Base-by-base conservation (phyloP, 2,113 vertebrate genomes). In the Brachypodius melanocephalos region DNA sequence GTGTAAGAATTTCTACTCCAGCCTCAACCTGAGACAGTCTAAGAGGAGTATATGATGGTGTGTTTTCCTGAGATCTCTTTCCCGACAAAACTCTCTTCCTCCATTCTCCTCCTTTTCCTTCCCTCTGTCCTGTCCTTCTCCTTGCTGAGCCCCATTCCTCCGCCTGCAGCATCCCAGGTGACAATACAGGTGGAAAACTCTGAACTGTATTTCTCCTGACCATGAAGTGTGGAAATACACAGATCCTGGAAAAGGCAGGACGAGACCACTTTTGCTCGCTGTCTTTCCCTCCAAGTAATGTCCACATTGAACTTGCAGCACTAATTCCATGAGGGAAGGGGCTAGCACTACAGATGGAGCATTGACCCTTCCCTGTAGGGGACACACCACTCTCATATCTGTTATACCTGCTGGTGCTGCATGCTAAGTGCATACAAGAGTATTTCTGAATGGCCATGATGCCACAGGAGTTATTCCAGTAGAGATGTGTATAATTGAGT, bases 201-300 rank as follows among this genome's bases (percentile, higher is more conserved):
- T 22, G 25, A 78, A 36, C 29, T 46, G 0, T 54, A n/a, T 74
- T 92, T 86, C 34, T 83, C 8, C 63, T 71, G 59, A 9, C 29
- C 54, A 3, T 18, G 9, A 71, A 38, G 24, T 49, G 24, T 75
- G 59, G 29, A 59, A 87, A 71, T 2, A 5, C 20, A 48, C 32
- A 62, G 14, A 32, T 14, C 40, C 25, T 71, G 51, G 4, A 26
- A 61, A 75, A 79, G 28, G 14, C 55, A 49, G 19, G 12, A 28
- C 28, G 57, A 10, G 61, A 24, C 13, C 32, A 58, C 24, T 74
- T 81, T 59, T 76, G 6, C 51, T 87, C 7, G 0, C 68, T 46
- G 12, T 66, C 10, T 74, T 80, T 66, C 14, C 24, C 62, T 38
- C 10, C 14, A 21, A 1, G 20, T 38, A 20, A 10, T 0, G 0